phyloP scores from a whole-genome alignment of 2,113 vertebrate genomes.

The Sminthopsis crassicaudata region DNA sequence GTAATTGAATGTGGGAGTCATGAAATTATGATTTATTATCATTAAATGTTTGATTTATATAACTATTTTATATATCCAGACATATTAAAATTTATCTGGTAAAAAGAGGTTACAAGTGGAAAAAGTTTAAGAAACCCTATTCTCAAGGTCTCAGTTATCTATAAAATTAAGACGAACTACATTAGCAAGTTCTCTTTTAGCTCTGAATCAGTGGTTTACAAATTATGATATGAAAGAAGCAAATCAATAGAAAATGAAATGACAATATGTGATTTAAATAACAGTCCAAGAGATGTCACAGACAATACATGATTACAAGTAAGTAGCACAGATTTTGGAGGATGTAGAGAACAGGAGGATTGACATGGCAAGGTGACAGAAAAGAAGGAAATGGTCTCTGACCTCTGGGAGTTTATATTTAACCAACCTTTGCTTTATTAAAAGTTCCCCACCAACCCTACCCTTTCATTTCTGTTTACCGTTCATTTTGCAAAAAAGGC shows the following conservation, averaged over 20 bases:
- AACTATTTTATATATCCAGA: too few relatives aligned
- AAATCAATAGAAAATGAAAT: neutral
- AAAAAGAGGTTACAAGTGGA: too few relatives aligned
- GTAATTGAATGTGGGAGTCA: too few relatives aligned
- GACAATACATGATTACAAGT: conserved; percentile 16
- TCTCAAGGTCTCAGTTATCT: neutral
- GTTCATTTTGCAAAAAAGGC: conserved; percentile 32
- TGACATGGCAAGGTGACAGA: neutral
- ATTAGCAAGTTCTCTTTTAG: neutral
- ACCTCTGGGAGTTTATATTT: neutral
- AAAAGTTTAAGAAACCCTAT: too few relatives aligned
- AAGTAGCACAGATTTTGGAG: conserved; percentile 24
- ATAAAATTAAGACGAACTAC: neutral
- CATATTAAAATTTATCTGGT: too few relatives aligned
- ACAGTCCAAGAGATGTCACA: neutral
- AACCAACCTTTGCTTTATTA: conserved; percentile 6
- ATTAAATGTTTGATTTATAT: too few relatives aligned
- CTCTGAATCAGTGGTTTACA: neutral
- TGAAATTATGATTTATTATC: too few relatives aligned
- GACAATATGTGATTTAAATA: neutral
- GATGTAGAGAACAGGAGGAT: neutral
- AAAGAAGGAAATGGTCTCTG: neutral
- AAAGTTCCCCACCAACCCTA: neutral
- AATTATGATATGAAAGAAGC: neutral
- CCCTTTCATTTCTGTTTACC: conserved; percentile 57